Conservation (phyloP, 2,113 vertebrate species). For the Prochilodus magdalenae region DNA sequence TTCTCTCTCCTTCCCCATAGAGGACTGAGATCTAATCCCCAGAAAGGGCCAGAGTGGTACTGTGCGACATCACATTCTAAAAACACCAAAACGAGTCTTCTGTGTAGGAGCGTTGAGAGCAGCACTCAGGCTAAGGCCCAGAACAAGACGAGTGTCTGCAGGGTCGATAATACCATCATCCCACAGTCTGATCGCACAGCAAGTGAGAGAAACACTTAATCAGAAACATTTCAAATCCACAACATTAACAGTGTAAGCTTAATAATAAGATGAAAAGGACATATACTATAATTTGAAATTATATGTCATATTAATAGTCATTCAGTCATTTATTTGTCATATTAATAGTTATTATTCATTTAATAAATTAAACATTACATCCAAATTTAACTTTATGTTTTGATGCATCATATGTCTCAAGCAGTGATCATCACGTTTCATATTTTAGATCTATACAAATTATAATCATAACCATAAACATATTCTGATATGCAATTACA, state of each 20-base stretch:
- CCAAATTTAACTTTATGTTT: too few relatives aligned
- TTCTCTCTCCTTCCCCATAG: neutral
- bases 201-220: neutral
- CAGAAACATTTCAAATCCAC: neutral
- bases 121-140: constrained; percentile 93
- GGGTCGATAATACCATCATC: constrained; percentile 98
- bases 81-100: constrained; percentile 92
- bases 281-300: too few relatives aligned
- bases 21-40: neutral
- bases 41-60: neutral
- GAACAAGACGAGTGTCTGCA: constrained; percentile 90
- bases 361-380: too few relatives aligned
- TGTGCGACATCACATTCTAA: constrained; percentile 85
- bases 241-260: neutral
- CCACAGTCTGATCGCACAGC: constrained; percentile 83
- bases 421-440: too few relatives aligned
- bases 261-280: neutral
- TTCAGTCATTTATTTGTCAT: too few relatives aligned
- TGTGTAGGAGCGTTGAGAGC: constrained; percentile 88
- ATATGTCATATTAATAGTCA: too few relatives aligned
- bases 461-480: too few relatives aligned
- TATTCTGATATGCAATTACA: too few relatives aligned
- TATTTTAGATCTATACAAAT: too few relatives aligned
- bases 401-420: too few relatives aligned
- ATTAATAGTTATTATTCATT: too few relatives aligned